A percentile compares a stretch with the other conserved stretches of the same genome.
Evolutionary conservation across 1,140 invertebrate species (phyloP).

Genomic region (Brachionus asplanchnoidis): DNA sequence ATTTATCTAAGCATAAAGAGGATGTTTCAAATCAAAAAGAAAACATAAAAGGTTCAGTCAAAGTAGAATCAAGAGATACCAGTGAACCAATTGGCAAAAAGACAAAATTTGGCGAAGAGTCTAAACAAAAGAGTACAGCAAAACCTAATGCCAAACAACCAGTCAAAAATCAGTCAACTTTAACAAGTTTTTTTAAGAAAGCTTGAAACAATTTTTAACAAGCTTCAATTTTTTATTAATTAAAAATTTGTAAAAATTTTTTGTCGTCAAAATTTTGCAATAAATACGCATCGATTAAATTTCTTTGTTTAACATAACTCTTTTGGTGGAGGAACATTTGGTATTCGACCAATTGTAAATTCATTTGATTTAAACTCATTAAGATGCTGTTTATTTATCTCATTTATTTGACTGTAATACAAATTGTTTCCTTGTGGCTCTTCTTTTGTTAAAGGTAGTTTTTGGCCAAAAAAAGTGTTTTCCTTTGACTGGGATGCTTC

Average conservation of each 20-base stretch:
- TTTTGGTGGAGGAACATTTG: neutral
- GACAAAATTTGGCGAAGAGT: neutral
- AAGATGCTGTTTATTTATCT: neutral
- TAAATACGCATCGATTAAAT: neutral
- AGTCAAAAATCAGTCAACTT: neutral
- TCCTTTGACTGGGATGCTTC: neutral
- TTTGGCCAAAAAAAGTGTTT: neutral
- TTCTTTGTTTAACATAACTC: conserved; percentile 24
- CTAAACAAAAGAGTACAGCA: neutral
- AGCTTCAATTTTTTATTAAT: neutral
- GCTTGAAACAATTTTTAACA: neutral
- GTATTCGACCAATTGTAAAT: conserved; percentile 32
- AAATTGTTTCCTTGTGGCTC: neutral
- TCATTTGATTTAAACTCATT: conserved; percentile 26
- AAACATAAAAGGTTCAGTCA: conserved; percentile 20
- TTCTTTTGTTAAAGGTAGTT: neutral
- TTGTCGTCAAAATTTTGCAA: neutral
- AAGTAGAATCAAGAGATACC: conserved; percentile 15
- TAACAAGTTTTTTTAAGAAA: conserved; percentile 29
- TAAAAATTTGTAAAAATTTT: conserved; percentile 11
- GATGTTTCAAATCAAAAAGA: conserved; percentile 14
- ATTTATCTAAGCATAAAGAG: conserved; percentile 11
- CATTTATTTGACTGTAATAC: neutral
- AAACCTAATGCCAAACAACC: neutral
- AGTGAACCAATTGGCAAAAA: neutral